These are phyloP conservation scores for Lontra canadensis DNA, from an alignment of 2,113 vertebrate species.

Conservation along the genomic window DNA sequence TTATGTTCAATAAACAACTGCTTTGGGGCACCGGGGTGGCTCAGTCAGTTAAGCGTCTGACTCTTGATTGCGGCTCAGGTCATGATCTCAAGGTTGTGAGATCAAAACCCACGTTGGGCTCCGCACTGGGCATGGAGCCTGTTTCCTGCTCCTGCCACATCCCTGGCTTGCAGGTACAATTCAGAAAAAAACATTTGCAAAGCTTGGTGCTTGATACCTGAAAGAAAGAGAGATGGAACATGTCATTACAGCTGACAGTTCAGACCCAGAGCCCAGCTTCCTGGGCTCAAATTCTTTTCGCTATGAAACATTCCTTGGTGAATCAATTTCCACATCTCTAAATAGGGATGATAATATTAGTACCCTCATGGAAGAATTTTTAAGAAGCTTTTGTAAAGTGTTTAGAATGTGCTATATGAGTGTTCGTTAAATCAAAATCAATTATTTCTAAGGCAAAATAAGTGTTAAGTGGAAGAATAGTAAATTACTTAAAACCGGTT, in stretches of 20 bases:
- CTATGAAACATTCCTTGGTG: neutral
- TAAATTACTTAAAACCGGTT: neutral
- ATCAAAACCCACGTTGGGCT: neutral
- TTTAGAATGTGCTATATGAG: neutral
- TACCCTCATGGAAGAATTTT: neutral
- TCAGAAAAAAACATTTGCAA: neutral
- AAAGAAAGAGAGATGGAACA: neutral
- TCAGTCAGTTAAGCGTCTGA: neutral
- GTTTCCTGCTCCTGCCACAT: neutral
- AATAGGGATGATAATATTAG: neutral
- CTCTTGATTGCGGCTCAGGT: neutral
- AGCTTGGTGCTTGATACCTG: neutral
- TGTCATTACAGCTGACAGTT: neutral
- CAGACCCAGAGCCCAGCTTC: neutral
- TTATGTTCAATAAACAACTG: neutral
- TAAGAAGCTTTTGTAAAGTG: neutral
- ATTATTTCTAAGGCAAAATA: slow-evolving; percentile 17
- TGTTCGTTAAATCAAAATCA: neutral
- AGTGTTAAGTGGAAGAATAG: neutral
- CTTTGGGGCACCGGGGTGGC: neutral
- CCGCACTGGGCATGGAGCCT: neutral
- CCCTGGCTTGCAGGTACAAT: neutral
- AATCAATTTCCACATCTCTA: neutral
- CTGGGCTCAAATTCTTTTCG: neutral
- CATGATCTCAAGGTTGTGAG: neutral